phyloP scores from a whole-genome alignment of 2,797 vertebrate species.

The Silurus aristotelis region DNA sequence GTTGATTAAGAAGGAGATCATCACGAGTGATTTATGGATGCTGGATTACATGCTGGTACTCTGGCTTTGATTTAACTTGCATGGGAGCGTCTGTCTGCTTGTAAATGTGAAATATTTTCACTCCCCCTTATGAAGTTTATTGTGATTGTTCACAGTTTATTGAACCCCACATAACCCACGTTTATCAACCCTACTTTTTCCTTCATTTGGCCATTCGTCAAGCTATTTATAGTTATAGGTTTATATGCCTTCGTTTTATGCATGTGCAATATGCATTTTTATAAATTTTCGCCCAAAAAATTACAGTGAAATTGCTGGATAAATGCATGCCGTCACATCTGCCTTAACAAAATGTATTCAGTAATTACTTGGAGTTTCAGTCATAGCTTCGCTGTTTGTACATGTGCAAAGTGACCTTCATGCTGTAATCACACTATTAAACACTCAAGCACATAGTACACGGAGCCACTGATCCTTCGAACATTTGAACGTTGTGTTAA shows the following conservation, averaged over 20 bases:
- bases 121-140: constrained; percentile 51
- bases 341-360: neutral
- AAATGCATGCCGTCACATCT: neutral
- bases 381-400: constrained; percentile 41
- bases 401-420: constrained; percentile 45
- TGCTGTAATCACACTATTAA: constrained; percentile 36
- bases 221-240: constrained; percentile 12
- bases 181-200: constrained; percentile 26
- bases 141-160: constrained; percentile 53
- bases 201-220: constrained; percentile 37
- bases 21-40: constrained; percentile 64
- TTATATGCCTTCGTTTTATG: neutral
- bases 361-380: constrained; percentile 36
- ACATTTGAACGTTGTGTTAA: neutral
- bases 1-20: constrained; percentile 72
- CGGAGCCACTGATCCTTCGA: neutral
- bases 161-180: constrained; percentile 35
- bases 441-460: constrained; percentile 13
- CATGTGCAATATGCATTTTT: neutral
- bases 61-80: constrained; percentile 61
- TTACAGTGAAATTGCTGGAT: neutral
- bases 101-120: constrained; percentile 58
- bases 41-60: constrained; percentile 59
- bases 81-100: constrained; percentile 50
- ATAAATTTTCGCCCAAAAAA: neutral